Base-by-base conservation (phyloP, 2,797 vertebrate species). In the Tokudaia tokunoshimensis region DNA sequence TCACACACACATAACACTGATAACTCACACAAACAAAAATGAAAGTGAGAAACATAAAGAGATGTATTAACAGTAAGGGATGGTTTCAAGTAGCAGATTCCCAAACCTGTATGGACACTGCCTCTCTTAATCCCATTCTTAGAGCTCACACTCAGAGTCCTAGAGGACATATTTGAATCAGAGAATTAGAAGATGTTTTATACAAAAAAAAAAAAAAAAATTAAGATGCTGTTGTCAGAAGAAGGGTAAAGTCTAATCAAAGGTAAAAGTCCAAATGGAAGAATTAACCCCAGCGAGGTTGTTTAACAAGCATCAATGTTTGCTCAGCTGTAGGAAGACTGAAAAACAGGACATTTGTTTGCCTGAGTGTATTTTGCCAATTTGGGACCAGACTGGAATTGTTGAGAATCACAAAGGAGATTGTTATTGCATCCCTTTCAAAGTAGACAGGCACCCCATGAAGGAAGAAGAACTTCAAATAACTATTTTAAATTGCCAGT, bases 51-150 rank as follows among this genome's bases (percentile, higher is more conserved):
- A 72, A 7, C 52, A 41, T 19, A 37, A 26, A 87, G 24, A 41
- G 57, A n/a, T 94, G 0, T 29, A 6, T 87, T 87, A 79, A 50
- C 87, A 91, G 17, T 37, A 96, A 90, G 22, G 14, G 14, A 3
- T 94, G 9, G 88, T 94, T 94, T 93, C 50, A 93, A 67, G 14
- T 14, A 31, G 57, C 29, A 95, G 41, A 91, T 78, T 87, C 2
- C 44, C 74, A 92, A 93, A 0, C 34, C 34, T 87, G 19, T 61
- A 80, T 81, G 26, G 61, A 83, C 6, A 63, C 37, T 1, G 26
- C 6, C 3, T 72, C 19, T 13, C 20, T 82, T 65, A 41, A 5
- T 37, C 94, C 11, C 19, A 12, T 81, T 92, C n/a, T 92, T 82
- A 83, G 22, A 24, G 22, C 3, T 88, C 10, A 24, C 8, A 1